phyloP scores from a whole-genome alignment of 2,888 invertebrate genomes.

The Hydroisotoma schaefferi region DNA sequence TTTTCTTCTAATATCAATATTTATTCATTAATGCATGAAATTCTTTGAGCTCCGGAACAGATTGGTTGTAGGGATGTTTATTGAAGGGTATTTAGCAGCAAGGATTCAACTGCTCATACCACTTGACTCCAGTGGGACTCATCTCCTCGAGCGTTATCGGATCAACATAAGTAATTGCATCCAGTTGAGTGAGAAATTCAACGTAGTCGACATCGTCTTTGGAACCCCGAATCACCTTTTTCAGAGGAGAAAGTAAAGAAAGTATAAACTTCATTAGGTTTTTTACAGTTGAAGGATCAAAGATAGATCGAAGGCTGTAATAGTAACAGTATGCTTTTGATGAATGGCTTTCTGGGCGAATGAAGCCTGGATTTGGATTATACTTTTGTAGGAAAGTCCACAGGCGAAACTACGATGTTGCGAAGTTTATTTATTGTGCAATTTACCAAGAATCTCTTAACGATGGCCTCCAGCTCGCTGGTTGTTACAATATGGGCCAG shows the following conservation, averaged over 20 bases:
- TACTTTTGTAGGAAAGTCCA: no score
- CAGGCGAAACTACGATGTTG: no score
- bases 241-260: neutral
- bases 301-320: no score
- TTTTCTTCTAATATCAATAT: neutral
- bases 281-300: no score
- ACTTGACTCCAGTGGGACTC: slow-evolving; percentile 46
- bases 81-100: no score
- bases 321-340: no score
- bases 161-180: slow-evolving; percentile 37
- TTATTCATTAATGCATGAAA: no score
- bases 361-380: no score
- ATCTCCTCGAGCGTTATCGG: slow-evolving; percentile 45
- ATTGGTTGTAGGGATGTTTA: no score
- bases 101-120: slow-evolving; percentile 44
- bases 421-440: neutral
- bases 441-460: slow-evolving; percentile 41
- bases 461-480: slow-evolving; percentile 44
- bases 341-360: no score
- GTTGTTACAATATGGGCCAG: slow-evolving; percentile 39
- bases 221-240: slow-evolving; percentile 43
- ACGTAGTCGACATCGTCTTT: slow-evolving; percentile 46
- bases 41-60: no score
- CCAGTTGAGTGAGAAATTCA: slow-evolving; percentile 43
- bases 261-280: neutral